phyloP scores from a whole-genome alignment of 2,888 invertebrate genomes.

The Drosophila atripex region DNA sequence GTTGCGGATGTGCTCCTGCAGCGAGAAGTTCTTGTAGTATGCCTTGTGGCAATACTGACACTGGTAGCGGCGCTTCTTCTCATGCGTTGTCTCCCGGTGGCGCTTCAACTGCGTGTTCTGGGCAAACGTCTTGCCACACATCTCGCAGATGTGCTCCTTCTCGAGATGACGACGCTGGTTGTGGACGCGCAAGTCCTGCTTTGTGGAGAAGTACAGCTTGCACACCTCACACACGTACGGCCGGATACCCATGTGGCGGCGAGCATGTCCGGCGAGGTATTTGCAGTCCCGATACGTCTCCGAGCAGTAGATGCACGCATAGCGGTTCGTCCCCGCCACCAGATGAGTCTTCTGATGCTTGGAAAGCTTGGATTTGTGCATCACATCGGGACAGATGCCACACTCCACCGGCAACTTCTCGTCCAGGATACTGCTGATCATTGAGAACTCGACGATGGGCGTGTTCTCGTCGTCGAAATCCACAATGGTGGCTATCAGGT shows the following conservation, averaged over 20 bases:
- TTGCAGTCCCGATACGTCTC: conserved; percentile 80
- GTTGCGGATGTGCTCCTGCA: conserved; percentile 80
- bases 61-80: conserved; percentile 78
- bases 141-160: conserved; percentile 80
- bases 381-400: conserved; percentile 80
- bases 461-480: conserved; percentile 76
- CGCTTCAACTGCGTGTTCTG: conserved; percentile 80
- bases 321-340: conserved; percentile 75
- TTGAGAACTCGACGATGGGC: conserved; percentile 79
- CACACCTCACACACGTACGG: conserved; percentile 80
- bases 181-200: conserved; percentile 79
- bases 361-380: conserved; percentile 68
- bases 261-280: conserved; percentile 79
- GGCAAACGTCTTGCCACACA: conserved; percentile 80
- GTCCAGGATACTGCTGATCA: conserved; percentile 62
- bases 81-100: conserved; percentile 80
- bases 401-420: conserved; percentile 78
- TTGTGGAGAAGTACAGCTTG: conserved; percentile 80
- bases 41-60: conserved; percentile 78
- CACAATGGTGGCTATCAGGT: conserved; percentile 80
- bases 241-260: conserved; percentile 80
- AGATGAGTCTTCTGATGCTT: conserved; percentile 76
- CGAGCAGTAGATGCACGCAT: conserved; percentile 76
- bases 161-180: conserved; percentile 79
- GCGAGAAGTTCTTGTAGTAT: conserved; percentile 80